These are phyloP conservation scores for Leptinotarsa lineolata DNA, from an alignment of 1,140 invertebrate genomes.

Conservation along the genomic window DNA sequence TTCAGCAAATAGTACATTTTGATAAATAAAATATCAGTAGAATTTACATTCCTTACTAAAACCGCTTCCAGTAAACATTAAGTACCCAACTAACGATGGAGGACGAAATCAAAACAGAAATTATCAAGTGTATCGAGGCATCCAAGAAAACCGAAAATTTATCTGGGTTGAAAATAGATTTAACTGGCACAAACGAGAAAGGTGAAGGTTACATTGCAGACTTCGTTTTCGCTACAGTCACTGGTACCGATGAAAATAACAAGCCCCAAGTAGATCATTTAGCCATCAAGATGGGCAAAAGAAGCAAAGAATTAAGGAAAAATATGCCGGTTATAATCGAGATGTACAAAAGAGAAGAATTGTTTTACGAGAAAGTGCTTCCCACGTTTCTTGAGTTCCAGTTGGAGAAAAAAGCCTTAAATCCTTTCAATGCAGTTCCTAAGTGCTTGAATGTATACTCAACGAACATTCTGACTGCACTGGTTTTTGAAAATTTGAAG, in stretches of 20 bases:
- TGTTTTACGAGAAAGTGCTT: slow-evolving; percentile 16
- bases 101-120: not conserved
- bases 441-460: slow-evolving; percentile 53
- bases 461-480: slow-evolving; percentile 57
- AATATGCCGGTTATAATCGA: not conserved
- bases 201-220: slow-evolving; percentile 34
- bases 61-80: too few species aligned
- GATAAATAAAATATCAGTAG: too few species aligned
- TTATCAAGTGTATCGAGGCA: not conserved
- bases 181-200: slow-evolving; percentile 30
- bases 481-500: slow-evolving; percentile 62
- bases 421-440: slow-evolving; percentile 49
- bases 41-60: too few species aligned
- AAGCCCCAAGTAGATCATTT: slow-evolving; percentile 29
- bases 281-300: slow-evolving; percentile 35
- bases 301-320: slow-evolving; percentile 18
- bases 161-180: not conserved
- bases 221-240: slow-evolving; percentile 35
- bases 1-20: too few species aligned
- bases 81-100: too few species aligned
- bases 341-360: slow-evolving; percentile 18
- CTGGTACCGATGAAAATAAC: slow-evolving; percentile 19
- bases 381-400: slow-evolving; percentile 20
- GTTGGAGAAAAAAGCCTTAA: slow-evolving; percentile 15
- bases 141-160: not conserved